These are phyloP conservation scores for Macrobrachium nipponense DNA, from an alignment of 1,140 invertebrate genomes.

Conservation along the genomic window DNA sequence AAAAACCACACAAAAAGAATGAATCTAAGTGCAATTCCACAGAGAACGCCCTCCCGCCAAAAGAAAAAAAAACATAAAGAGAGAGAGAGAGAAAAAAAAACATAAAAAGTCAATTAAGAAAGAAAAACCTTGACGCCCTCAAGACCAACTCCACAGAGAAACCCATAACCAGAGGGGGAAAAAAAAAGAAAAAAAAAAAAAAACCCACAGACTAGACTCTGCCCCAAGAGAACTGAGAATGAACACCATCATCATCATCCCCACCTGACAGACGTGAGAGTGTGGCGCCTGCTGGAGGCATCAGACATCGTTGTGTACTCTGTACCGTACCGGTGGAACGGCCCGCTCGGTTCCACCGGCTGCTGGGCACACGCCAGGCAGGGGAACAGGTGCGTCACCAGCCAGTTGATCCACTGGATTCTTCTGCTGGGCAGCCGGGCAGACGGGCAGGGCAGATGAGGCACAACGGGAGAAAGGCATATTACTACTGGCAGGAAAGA, in stretches of 20 bases:
- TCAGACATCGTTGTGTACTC: slow-evolving; percentile 51
- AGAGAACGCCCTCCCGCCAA: no score
- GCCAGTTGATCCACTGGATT: slow-evolving; percentile 47
- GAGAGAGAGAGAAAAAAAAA: no score
- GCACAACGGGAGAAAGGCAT: neutral
- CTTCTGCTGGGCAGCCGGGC: slow-evolving; percentile 40
- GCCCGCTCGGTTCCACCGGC: slow-evolving; percentile 9
- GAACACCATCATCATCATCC: neutral
- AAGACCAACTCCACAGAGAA: no score
- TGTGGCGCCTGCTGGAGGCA: slow-evolving; percentile 35
- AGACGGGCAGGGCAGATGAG: neutral
- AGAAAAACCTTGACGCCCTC: no score
- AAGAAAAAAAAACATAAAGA: no score
- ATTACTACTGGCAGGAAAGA: neutral
- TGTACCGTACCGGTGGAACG: slow-evolving; percentile 44
- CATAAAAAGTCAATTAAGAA: no score
- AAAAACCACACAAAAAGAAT: no score
- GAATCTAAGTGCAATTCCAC: no score
- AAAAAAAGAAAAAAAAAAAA: no score
- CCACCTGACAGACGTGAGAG: slow-evolving; percentile 39
- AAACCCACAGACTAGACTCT: no score
- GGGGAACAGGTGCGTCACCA: slow-evolving; percentile 37
- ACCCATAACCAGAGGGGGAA: neutral
- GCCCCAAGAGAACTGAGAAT: no score
- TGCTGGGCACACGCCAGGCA: slow-evolving; percentile 48